Conservation (phyloP, 2,888 invertebrate species). For the Gymnosoma rotundatum region DNA sequence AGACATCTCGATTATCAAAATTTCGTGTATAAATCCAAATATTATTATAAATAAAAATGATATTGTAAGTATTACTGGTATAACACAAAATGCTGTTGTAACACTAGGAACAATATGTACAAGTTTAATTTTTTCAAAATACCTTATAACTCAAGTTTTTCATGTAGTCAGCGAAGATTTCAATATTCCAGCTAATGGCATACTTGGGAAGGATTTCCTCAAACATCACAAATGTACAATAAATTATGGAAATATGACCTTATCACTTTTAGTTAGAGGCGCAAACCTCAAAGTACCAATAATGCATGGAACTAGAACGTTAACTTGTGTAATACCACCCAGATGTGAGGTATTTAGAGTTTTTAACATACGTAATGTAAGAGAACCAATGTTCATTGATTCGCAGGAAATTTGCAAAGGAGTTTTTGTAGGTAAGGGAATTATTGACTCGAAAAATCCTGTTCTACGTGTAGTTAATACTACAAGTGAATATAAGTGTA, state of each 20-base stretch:
- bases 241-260: not conserved
- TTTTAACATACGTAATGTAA: not conserved
- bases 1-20: not conserved
- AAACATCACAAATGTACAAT: not conserved
- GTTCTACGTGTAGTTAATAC: not conserved
- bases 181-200: not conserved
- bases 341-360: not conserved
- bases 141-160: not conserved
- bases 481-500: not conserved
- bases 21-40: not conserved
- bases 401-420: not conserved
- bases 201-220: not conserved
- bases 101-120: not conserved
- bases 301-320: no score
- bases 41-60: not conserved
- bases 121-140: not conserved
- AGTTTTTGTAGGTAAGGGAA: not conserved
- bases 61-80: not conserved
- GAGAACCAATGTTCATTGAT: not conserved
- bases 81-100: not conserved
- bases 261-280: no score
- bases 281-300: no score
- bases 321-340: no score
- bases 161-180: not conserved
- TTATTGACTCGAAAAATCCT: not conserved